Evolutionary conservation across 2,888 invertebrate genomes (phyloP), one percentile per base, ranked within the genome.

Genomic region (Myopa tessellatipennis): DNA sequence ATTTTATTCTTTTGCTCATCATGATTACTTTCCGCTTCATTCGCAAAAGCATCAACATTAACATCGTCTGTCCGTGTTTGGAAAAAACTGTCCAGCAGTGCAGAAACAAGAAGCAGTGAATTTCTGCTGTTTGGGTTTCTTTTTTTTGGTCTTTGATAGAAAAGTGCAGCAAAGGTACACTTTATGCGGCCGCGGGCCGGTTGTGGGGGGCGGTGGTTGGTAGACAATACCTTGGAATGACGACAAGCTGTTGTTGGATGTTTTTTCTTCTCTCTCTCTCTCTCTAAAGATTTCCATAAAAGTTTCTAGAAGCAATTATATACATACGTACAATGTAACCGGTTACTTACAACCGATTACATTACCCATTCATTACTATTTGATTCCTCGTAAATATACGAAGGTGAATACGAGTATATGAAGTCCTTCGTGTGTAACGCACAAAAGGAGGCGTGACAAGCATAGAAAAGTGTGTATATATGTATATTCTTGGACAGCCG

Each of bases 1-100:
- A 72, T 45, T 72, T 63, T 73, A 38, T 71, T 40, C 52, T 18
- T 71, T 71, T 55, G 16, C 45, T 45, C 26, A 61, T 73, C 61
- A 34, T 74, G 63, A 74, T 74, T 65, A 65, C 65, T 65, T 74
- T 74, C 65, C 74, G 74, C 74, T 65, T 63, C 63, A 74, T 69
- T 75, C 58, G 75, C 68, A 58, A 60, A 38, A 52, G 36, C 60
- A 63, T 63, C 73, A 26, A 18, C 74, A 36, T 63, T 26, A 45
- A 40, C 65, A 60, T 72, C 58, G 38, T 70, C 68, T 40, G 71
- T 71, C 58, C 16, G 18, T 36, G 3, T 45, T 68, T 71, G 58
- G 36, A 45, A 45, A 45, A 45, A 45, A 45, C 45, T 45, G 45
- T 45, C 45, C 45, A 45, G 45, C 45, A 45, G 45, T 45, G 45